phyloP scores from a whole-genome alignment of 2,888 invertebrate species.

The Bombylius discolor region DNA sequence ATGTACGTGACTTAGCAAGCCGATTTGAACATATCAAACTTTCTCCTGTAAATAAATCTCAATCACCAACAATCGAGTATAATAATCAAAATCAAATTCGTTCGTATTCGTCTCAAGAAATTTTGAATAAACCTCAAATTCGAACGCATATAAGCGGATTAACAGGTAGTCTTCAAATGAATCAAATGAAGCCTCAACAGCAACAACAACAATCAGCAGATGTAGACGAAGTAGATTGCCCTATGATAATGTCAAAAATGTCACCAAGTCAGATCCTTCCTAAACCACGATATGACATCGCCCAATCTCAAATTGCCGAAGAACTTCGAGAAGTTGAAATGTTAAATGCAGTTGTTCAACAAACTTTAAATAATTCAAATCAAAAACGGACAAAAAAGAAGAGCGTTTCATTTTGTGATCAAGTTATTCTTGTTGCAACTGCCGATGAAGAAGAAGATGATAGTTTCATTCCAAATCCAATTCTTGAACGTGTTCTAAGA shows the following conservation, averaged over 20 bases:
- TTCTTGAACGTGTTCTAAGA: conserved; percentile 70
- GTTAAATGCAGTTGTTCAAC: conserved; percentile 42
- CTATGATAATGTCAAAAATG: conserved; percentile 2
- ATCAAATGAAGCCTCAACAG: neutral
- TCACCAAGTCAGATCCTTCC: conserved; percentile 16
- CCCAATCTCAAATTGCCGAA: conserved; percentile 42
- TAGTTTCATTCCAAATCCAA: conserved; percentile 81
- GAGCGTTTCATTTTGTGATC: conserved; percentile 89
- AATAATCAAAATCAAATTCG: conserved; percentile 18
- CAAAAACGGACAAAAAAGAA: conserved; percentile 67
- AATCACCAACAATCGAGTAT: neutral
- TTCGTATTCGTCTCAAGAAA: conserved; percentile 32
- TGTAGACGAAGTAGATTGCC: conserved; percentile 29
- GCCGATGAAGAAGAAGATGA: conserved; percentile 87
- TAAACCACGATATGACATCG: conserved; percentile 34
- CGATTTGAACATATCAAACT: conserved; percentile 51
- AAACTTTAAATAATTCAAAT: conserved; percentile 41
- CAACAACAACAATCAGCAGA: conserved; percentile 12
- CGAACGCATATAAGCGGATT: conserved; percentile 41
- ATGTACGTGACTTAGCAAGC: conserved; percentile 69
- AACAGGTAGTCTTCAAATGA: conserved; percentile 13
- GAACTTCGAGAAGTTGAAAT: conserved; percentile 45
- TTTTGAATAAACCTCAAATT: conserved; percentile 26
- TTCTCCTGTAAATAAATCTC: conserved; percentile 3
- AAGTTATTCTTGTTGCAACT: conserved; percentile 83